A percentile compares a stretch with the other conserved stretches of the same genome.
Conservation (phyloP, 2,797 vertebrate genomes). For the Petrocephalus schoutedeni region DNA sequence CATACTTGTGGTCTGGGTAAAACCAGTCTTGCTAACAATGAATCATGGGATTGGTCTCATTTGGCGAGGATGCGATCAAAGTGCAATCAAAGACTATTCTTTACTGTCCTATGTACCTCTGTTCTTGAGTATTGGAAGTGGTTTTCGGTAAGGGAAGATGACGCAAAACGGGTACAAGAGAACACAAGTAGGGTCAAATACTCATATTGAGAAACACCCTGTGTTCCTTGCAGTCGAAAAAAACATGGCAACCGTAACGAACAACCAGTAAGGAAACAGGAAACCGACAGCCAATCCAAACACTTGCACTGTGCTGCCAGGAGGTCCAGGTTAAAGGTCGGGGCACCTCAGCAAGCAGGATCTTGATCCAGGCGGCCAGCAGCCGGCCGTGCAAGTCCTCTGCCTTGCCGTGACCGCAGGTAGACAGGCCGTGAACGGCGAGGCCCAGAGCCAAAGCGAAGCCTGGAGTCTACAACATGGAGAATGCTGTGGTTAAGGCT, state of each 20-base stretch:
- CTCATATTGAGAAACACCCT: too few species aligned
- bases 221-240: not conserved
- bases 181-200: too few species aligned
- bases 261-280: not conserved
- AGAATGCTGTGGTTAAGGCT: not conserved
- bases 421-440: constrained; percentile 75
- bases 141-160: too few species aligned
- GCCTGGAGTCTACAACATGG: constrained; percentile 69
- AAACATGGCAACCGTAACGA: not conserved
- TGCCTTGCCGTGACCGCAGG: constrained; percentile 83
- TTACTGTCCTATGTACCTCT: too few species aligned
- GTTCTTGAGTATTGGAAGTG: too few species aligned
- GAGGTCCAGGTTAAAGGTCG: not conserved
- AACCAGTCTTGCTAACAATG: too few species aligned
- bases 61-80: too few species aligned
- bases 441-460: constrained; percentile 84
- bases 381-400: constrained; percentile 76
- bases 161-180: too few species aligned
- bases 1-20: too few species aligned
- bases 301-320: not conserved
- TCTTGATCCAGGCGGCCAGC: constrained; percentile 81
- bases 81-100: too few species aligned
- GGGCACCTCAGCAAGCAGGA: constrained; percentile 79
- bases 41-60: too few species aligned
- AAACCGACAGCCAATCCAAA: not conserved